These are phyloP conservation scores for Dermolepida albohirtum DNA, from an alignment of 2,888 invertebrate genomes.

Conservation along the genomic window DNA sequence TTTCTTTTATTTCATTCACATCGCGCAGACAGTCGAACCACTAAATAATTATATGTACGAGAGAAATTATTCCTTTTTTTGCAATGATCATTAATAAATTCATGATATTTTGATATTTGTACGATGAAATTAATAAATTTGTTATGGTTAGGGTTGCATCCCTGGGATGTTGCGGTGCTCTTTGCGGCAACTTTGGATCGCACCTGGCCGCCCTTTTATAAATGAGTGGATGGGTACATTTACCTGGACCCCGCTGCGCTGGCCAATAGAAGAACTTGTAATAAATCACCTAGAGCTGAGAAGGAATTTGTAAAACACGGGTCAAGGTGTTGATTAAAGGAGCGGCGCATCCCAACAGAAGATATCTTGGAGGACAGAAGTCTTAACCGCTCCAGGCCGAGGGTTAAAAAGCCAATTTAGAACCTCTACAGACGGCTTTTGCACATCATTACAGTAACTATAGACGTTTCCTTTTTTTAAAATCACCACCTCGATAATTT, in stretches of 20 bases:
- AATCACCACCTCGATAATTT: slow-evolving; percentile 28
- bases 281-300: slow-evolving; percentile 64
- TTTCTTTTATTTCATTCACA: too few species aligned
- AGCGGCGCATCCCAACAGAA: slow-evolving; percentile 58
- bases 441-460: slow-evolving; percentile 47
- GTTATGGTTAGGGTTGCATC: slow-evolving; percentile 57
- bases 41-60: slow-evolving; percentile 15
- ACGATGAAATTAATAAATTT: slow-evolving; percentile 56
- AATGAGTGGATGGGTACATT: slow-evolving; percentile 58
- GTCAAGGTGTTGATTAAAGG: slow-evolving; percentile 64
- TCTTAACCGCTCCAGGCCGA: slow-evolving; percentile 52
- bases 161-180: slow-evolving; percentile 52
- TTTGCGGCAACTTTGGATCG: slow-evolving; percentile 56
- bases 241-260: slow-evolving; percentile 61
- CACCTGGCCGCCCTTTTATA: slow-evolving; percentile 59
- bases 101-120: slow-evolving; percentile 47
- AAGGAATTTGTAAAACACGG: slow-evolving; percentile 64
- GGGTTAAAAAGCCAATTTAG: slow-evolving; percentile 56
- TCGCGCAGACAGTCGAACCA: neutral
- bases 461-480: slow-evolving; percentile 27
- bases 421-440: slow-evolving; percentile 48
- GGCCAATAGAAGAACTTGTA: slow-evolving; percentile 63
- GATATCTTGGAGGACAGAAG: slow-evolving; percentile 52
- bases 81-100: slow-evolving; percentile 41
- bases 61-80: slow-evolving; percentile 3